Evolutionary conservation across 2,888 invertebrate genomes (phyloP).

Genomic region (Onthophagus sagittarius): DNA sequence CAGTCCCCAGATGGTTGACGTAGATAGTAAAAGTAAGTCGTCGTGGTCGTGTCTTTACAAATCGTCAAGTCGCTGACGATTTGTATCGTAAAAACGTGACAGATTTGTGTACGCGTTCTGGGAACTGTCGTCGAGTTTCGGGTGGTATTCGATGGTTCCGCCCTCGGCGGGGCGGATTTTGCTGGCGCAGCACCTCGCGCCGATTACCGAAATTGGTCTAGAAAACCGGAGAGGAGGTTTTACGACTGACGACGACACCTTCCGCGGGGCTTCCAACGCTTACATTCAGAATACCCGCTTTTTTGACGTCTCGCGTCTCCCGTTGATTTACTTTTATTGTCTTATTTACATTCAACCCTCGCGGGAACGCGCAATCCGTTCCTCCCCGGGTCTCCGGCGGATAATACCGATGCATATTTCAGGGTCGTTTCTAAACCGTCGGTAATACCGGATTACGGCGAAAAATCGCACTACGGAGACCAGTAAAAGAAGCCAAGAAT

Average conservation of each 20-base stretch:
- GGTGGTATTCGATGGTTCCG: not conserved
- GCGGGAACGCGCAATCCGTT: not conserved
- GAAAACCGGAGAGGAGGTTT: not conserved
- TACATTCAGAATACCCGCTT: not conserved
- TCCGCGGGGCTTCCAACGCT: not conserved
- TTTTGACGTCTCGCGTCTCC: not conserved
- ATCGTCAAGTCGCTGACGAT: not conserved
- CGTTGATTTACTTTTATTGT: not conserved
- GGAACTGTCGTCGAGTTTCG: not conserved
- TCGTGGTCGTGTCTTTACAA: not conserved
- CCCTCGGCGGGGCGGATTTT: not conserved
- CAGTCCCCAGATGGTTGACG: not conserved
- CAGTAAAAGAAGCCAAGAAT: constrained; percentile 38
- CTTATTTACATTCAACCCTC: not conserved
- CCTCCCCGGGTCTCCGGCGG: constrained; percentile 37
- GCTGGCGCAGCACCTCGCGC: not conserved
- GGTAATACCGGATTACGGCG: constrained; percentile 46
- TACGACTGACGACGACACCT: not conserved
- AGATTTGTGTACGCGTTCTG: not conserved
- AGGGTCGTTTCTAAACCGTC: constrained; percentile 35
- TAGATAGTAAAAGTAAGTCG: not conserved
- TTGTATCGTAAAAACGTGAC: not conserved
- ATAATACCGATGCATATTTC: constrained; percentile 47
- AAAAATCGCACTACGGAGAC: constrained; percentile 46
- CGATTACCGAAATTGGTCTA: not conserved